Evolutionary conservation across 1,140 invertebrate genomes (phyloP).

Genomic region (Drosophila serrata): DNA sequence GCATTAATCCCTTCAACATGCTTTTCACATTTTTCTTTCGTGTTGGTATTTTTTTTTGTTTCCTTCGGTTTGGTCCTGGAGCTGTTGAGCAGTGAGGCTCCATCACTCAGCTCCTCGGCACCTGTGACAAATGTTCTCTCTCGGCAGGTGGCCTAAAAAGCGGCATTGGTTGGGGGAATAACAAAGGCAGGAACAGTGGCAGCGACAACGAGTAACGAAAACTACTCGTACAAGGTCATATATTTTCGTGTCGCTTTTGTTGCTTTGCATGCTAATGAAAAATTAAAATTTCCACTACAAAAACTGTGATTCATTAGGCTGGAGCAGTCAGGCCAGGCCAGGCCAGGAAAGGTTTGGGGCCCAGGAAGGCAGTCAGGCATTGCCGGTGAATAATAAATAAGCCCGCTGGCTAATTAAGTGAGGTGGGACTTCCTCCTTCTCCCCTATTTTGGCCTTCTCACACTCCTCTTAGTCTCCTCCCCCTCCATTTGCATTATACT

Average conservation of each 20-base stretch:
- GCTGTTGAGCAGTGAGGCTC: conserved; percentile 12
- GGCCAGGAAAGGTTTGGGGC: no score
- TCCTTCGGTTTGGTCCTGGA: not conserved
- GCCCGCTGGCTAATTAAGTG: conserved; percentile 79
- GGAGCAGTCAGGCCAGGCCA: conserved; percentile 28
- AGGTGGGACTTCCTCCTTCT: conserved; percentile 45
- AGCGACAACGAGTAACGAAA: conserved; percentile 35
- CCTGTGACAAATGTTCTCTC: conserved; percentile 76
- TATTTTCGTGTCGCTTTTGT: conserved; percentile 71
- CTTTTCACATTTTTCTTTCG: conserved; percentile 63
- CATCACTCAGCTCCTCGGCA: conserved; percentile 61
- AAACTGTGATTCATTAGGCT: conserved; percentile 83
- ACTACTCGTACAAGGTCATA: conserved; percentile 77
- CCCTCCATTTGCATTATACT: conserved; percentile 63
- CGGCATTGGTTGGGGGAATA: conserved; percentile 4
- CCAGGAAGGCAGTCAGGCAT: conserved; percentile 49
- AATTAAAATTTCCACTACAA: conserved; percentile 82
- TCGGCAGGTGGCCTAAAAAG: conserved; percentile 26
- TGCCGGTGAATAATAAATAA: conserved; percentile 82
- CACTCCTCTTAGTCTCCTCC: conserved; percentile 2
- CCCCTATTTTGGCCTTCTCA: not conserved
- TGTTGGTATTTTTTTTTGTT: conserved; percentile 24
- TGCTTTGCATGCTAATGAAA: conserved; percentile 81
- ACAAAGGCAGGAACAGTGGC: conserved; percentile 14
- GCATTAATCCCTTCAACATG: conserved; percentile 79